These are phyloP conservation scores for Salvelinus fontinalis DNA, from an alignment of 2,113 vertebrate species.

Conservation along the genomic window DNA sequence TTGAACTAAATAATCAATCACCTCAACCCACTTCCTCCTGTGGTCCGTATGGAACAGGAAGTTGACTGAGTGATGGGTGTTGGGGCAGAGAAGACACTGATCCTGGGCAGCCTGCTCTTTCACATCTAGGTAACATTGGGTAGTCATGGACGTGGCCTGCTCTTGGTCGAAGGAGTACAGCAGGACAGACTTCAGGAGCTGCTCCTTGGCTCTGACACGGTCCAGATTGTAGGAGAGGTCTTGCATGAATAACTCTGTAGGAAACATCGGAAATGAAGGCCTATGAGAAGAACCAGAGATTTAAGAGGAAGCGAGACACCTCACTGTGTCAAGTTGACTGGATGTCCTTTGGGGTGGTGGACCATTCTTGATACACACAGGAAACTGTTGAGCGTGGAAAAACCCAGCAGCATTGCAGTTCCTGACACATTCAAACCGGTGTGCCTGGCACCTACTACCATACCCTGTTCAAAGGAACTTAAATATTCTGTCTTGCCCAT, in stretches of 20 bases:
- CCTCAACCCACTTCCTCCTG: constrained; percentile 78
- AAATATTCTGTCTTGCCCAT: too few species aligned
- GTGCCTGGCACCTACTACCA: too few species aligned
- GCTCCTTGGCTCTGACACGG: constrained; percentile 81
- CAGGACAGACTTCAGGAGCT: constrained; percentile 85
- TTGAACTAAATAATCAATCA: too few species aligned
- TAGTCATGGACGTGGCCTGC: constrained; percentile 49
- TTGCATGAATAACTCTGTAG: constrained; percentile 73
- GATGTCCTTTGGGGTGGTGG: too few species aligned
- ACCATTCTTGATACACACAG: too few species aligned
- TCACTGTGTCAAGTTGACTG: too few species aligned
- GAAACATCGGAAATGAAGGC: constrained; percentile 28
- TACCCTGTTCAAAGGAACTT: too few species aligned
- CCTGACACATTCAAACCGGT: too few species aligned
- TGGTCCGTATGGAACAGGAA: constrained; percentile 69
- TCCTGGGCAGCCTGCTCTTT: constrained; percentile 56
- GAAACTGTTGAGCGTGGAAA: too few species aligned
- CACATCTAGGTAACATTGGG: constrained; percentile 75
- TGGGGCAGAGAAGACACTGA: constrained; percentile 64
- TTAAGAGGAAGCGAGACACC: too few species aligned
- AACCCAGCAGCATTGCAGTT: too few species aligned
- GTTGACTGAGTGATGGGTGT: constrained; percentile 58
- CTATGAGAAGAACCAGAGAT: not conserved
- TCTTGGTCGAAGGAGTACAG: constrained; percentile 81
- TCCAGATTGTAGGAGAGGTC: constrained; percentile 88